Percentiles rank a stretch among this genome's conserved stretches.
Evolutionary conservation across 2,888 invertebrate species (phyloP).

Genomic region (Miltochrista miniata): DNA sequence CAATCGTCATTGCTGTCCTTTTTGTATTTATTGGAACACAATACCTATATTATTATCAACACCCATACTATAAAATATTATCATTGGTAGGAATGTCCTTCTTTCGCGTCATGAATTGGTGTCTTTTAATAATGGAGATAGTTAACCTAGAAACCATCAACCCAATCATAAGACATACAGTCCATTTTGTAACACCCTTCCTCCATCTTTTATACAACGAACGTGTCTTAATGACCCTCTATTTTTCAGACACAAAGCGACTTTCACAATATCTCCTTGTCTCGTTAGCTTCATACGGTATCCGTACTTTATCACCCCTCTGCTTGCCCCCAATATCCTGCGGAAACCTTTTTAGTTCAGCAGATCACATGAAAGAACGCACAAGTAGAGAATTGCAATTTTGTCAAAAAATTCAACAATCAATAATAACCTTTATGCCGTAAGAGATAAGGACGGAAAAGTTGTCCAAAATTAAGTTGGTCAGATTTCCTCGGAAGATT

Average conservation of each 20-base stretch:
- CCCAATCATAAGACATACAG: neutral
- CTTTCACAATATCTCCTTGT: slow-evolving; percentile 36
- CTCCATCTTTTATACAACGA: slow-evolving; percentile 7
- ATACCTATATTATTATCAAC: too few relatives aligned
- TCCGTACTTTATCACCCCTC: slow-evolving; percentile 38
- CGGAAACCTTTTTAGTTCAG: slow-evolving; percentile 50
- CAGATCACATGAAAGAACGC: slow-evolving; percentile 52
- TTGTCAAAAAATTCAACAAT: slow-evolving; percentile 6
- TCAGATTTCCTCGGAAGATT: slow-evolving; percentile 19
- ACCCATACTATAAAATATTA: too few relatives aligned
- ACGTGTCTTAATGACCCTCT: slow-evolving; percentile 11
- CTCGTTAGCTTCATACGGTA: slow-evolving; percentile 41
- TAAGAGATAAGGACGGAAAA: neutral
- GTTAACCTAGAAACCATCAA: neutral
- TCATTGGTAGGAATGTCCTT: too few relatives aligned
- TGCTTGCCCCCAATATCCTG: slow-evolving; percentile 40
- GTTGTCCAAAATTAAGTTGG: slow-evolving; percentile 6
- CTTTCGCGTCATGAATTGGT: too few relatives aligned
- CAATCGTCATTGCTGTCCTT: too few relatives aligned
- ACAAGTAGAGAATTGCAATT: slow-evolving; percentile 38
- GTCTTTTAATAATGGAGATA: too few relatives aligned
- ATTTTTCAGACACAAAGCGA: slow-evolving; percentile 19
- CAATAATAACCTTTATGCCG: neutral
- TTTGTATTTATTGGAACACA: too few relatives aligned
- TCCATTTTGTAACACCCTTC: neutral